phyloP scores from a whole-genome alignment of 2,888 invertebrate genomes.

The Ectemnius cavifrons region DNA sequence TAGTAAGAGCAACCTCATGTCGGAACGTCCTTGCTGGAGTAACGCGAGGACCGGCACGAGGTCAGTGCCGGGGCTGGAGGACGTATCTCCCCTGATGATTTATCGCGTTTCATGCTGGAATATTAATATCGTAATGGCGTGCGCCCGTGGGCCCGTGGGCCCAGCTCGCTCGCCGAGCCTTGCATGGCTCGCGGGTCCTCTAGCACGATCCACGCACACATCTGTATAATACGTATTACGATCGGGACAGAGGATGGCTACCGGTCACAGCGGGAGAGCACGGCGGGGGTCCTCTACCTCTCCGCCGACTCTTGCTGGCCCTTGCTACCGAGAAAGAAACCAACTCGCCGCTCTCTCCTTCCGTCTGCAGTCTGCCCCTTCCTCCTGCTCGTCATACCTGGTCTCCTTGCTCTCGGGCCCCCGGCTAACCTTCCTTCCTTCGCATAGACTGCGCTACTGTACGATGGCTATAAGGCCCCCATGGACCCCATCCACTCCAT shows the following conservation, averaged over 20 bases:
- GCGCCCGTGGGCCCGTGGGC: constrained; percentile 50
- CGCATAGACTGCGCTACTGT: constrained; percentile 21
- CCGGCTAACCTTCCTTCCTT: constrained; percentile 18
- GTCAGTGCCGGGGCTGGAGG: constrained; percentile 42
- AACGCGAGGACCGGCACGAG: constrained; percentile 43
- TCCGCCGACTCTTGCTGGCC: constrained; percentile 55
- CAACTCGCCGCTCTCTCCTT: constrained; percentile 51
- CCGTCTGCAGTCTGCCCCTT: background rate
- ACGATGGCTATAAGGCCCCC: constrained; percentile 40
- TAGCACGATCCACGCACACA: constrained; percentile 34
- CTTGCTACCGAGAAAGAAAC: constrained; percentile 70
- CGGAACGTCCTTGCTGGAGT: constrained; percentile 36
- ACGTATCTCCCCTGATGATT: constrained; percentile 61
- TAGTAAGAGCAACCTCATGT: constrained; percentile 2
- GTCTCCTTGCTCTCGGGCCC: constrained; percentile 14
- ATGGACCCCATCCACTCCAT: constrained; percentile 46
- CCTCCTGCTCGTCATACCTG: background rate
- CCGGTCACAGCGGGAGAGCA: constrained; percentile 78
- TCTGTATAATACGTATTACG: constrained; percentile 70
- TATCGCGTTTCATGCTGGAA: constrained; percentile 67
- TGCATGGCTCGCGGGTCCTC: constrained; percentile 10
- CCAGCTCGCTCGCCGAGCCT: constrained; percentile 21
- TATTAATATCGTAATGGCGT: constrained; percentile 72
- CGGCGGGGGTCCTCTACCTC: constrained; percentile 74
- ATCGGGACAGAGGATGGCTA: constrained; percentile 77